A percentile compares a stretch with the other conserved stretches of the same genome.
These are phyloP conservation scores for Telmatherina bonti DNA, from an alignment of 2,797 vertebrate species.

Conservation along the genomic window DNA sequence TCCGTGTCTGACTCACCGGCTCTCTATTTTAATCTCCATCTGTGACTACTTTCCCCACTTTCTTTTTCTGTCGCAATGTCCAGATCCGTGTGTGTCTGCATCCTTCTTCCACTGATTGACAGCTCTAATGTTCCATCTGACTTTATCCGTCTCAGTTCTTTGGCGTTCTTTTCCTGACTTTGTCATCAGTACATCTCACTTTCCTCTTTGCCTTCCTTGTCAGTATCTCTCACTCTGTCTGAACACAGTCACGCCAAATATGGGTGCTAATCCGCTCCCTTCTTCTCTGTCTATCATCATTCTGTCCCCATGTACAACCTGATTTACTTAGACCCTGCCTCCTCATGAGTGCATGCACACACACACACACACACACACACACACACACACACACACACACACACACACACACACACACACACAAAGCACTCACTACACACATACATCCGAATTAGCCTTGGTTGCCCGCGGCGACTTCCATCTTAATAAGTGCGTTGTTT, in stretches of 20 bases:
- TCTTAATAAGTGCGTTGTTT: slow-evolving; percentile 83
- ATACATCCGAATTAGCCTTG: slow-evolving; percentile 69
- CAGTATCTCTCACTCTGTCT: not conserved
- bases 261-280: slow-evolving; percentile 47
- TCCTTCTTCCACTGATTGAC: slow-evolving; percentile 11
- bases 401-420: slow-evolving; percentile 18
- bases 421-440: slow-evolving; percentile 34
- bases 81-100: slow-evolving; percentile 27
- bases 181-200: not conserved
- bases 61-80: slow-evolving; percentile 47
- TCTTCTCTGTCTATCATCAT: slow-evolving; percentile 53
- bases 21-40: slow-evolving; percentile 68
- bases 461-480: slow-evolving; percentile 69
- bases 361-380: slow-evolving; percentile 15
- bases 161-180: slow-evolving; percentile 5
- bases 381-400: slow-evolving; percentile 5
- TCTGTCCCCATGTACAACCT: slow-evolving; percentile 38
- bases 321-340: slow-evolving; percentile 42
- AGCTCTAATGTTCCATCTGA: slow-evolving; percentile 8
- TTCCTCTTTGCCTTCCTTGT: slow-evolving; percentile 8
- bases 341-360: not conserved
- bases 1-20: slow-evolving; percentile 65
- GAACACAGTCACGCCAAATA: slow-evolving; percentile 42
- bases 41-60: slow-evolving; percentile 45
- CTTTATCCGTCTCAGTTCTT: slow-evolving; percentile 5